A percentile compares a stretch with the other conserved stretches of the same genome.
Conservation (phyloP, 2,113 vertebrate genomes). For the Emydura subglobosa region DNA sequence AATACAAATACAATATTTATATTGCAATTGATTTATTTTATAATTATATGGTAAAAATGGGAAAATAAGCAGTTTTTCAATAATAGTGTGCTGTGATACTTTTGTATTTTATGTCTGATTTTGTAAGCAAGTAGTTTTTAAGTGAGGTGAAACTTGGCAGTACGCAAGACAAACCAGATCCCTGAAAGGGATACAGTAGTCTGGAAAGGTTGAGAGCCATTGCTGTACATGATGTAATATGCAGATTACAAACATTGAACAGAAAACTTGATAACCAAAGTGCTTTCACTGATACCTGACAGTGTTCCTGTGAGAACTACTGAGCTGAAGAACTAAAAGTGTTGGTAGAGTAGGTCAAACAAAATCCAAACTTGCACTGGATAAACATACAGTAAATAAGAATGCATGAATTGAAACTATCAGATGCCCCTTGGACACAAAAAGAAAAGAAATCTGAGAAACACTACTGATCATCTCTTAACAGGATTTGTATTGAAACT, state of each 20-base stretch:
- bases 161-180: too few species aligned
- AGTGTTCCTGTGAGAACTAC: not conserved
- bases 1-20: too few species aligned
- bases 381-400: not conserved
- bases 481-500: constrained; percentile 55
- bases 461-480: constrained; percentile 60
- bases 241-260: not conserved
- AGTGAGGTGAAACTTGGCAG: too few species aligned
- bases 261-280: not conserved
- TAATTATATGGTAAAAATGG: too few species aligned
- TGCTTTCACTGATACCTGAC: not conserved
- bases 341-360: not conserved
- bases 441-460: constrained; percentile 20
- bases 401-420: constrained; percentile 12
- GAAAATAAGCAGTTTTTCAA: too few species aligned
- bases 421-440: constrained; percentile 8
- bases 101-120: too few species aligned
- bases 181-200: too few species aligned
- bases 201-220: too few species aligned
- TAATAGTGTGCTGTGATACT: too few species aligned
- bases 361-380: not conserved
- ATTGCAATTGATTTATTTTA: too few species aligned
- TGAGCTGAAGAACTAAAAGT: not conserved
- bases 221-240: not conserved
- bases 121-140: too few species aligned